phyloP scores from a whole-genome alignment of 2,888 invertebrate genomes.

The Andricus quercusramuli region DNA sequence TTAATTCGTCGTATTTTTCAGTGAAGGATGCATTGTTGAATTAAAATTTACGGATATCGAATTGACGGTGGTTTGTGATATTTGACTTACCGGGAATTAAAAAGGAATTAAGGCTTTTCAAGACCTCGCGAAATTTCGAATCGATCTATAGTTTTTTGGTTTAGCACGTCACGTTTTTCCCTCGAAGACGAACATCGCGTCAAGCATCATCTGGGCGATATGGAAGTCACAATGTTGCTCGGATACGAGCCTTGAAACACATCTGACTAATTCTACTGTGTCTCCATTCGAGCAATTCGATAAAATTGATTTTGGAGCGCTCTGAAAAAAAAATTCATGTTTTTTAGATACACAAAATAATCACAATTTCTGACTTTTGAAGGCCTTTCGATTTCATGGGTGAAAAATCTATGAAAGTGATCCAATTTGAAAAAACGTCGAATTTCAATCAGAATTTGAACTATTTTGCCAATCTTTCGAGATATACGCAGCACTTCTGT shows the following conservation, averaged over 20 bases:
- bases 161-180: conserved; percentile 60
- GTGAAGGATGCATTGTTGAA: neutral
- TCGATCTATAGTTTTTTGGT: neutral
- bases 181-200: conserved; percentile 71
- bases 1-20: conserved; percentile 16
- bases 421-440: too few species aligned
- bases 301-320: conserved; percentile 62
- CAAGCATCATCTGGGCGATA: conserved; percentile 72
- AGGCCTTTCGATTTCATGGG: too few species aligned
- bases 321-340: conserved; percentile 59
- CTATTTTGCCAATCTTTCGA: too few species aligned
- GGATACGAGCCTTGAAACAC: conserved; percentile 67
- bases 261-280: conserved; percentile 69
- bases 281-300: conserved; percentile 72
- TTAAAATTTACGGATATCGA: neutral
- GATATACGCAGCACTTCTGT: too few species aligned
- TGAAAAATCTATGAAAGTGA: too few species aligned
- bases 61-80: conserved; percentile 4
- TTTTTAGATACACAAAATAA: neutral
- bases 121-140: conserved; percentile 4
- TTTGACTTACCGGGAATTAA: conserved; percentile 23
- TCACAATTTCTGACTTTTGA: too few species aligned
- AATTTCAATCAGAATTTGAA: too few species aligned
- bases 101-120: neutral
- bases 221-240: conserved; percentile 71